phyloP scores from a whole-genome alignment of 2,888 invertebrate species.

The Xylocampa areola region DNA sequence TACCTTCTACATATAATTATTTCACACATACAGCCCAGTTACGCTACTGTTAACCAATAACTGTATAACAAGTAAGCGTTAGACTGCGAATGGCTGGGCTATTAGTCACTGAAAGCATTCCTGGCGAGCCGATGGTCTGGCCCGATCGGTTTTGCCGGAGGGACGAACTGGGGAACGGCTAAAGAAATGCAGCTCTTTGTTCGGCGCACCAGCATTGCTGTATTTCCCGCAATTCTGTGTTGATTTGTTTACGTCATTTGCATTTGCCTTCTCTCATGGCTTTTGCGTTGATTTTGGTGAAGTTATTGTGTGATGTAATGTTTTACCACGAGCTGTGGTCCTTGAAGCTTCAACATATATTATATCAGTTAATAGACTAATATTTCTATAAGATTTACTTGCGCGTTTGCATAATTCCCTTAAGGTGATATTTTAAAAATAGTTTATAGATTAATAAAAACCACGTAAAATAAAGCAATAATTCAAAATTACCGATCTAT shows the following conservation, averaged over 20 bases:
- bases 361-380: too few species aligned
- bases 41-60: too few species aligned
- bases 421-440: too few species aligned
- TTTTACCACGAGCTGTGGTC: not conserved
- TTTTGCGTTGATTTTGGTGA: slow-evolving; percentile 12
- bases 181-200: slow-evolving; percentile 56
- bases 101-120: slow-evolving; percentile 88
- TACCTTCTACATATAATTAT: too few species aligned
- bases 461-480: not conserved
- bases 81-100: slow-evolving; percentile 73
- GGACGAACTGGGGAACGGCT: slow-evolving; percentile 55
- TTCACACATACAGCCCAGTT: too few species aligned
- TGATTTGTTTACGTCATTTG: slow-evolving; percentile 30
- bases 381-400: too few species aligned
- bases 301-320: not conserved
- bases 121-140: slow-evolving; percentile 76
- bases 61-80: slow-evolving; percentile 64
- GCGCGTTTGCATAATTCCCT: too few species aligned
- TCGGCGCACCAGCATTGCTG: slow-evolving; percentile 38
- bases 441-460: too few species aligned
- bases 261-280: slow-evolving; percentile 2
- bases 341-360: too few species aligned
- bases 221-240: slow-evolving; percentile 39
- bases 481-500: not conserved
- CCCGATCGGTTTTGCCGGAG: slow-evolving; percentile 52